phyloP scores from a whole-genome alignment of 1,140 invertebrate species.

The Anagrus nilaparvatae region DNA sequence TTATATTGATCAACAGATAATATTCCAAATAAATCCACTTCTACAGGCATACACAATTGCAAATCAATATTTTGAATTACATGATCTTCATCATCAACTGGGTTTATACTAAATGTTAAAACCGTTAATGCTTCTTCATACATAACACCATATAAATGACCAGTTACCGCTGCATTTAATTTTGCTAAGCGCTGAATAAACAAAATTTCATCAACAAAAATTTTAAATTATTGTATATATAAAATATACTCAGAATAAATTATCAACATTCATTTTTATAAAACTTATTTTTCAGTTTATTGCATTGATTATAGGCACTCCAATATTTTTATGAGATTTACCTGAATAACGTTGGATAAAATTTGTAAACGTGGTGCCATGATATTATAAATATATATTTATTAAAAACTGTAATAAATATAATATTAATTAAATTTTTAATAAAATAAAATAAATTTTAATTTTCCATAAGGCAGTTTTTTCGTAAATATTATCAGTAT shows the following conservation, averaged over 20 bases:
- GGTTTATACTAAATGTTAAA: slow-evolving; percentile 46
- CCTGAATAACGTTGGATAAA: slow-evolving; percentile 29
- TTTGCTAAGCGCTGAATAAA: slow-evolving; percentile 47
- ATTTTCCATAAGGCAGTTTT: no score
- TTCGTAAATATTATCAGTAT: no score
- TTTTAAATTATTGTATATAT: slow-evolving; percentile 2
- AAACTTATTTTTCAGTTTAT: background rate
- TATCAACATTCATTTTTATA: background rate
- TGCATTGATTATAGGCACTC: background rate
- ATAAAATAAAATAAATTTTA: background rate
- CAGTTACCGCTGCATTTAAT: slow-evolving; percentile 47
- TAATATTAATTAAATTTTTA: background rate
- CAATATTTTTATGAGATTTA: slow-evolving; percentile 14
- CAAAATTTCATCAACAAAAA: slow-evolving; percentile 3
- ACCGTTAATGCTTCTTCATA: slow-evolving; percentile 58
- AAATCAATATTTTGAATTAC: slow-evolving; percentile 47
- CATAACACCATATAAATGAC: slow-evolving; percentile 63
- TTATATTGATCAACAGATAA: slow-evolving; percentile 51
- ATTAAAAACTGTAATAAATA: background rate
- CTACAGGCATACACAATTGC: slow-evolving; percentile 57
- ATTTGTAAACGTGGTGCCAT: slow-evolving; percentile 31
- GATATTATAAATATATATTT: slow-evolving; percentile 8
- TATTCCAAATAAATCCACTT: slow-evolving; percentile 63
- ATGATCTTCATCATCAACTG: slow-evolving; percentile 46
- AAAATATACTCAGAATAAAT: slow-evolving; percentile 1